phyloP scores from a whole-genome alignment of 2,113 vertebrate genomes.

The Otis tarda region DNA sequence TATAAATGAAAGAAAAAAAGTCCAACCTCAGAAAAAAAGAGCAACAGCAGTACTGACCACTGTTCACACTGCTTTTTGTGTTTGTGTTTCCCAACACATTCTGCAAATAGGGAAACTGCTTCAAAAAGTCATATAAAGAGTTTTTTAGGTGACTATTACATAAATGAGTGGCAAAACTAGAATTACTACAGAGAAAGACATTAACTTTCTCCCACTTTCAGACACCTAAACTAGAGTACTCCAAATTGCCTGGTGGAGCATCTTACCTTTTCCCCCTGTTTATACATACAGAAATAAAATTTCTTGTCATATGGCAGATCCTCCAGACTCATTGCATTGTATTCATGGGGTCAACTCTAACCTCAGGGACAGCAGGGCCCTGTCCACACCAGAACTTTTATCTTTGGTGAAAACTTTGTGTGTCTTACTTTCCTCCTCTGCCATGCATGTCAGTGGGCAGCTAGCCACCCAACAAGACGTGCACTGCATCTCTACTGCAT shows the following conservation, averaged over 20 bases:
- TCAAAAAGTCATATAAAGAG: not conserved
- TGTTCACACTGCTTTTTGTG: not conserved
- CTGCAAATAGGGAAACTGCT: not conserved
- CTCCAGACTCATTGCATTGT: not conserved
- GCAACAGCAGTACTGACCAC: not conserved
- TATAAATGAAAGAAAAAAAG: not conserved
- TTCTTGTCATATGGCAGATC: not conserved
- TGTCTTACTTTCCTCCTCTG: not conserved
- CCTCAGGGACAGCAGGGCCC: accelerated
- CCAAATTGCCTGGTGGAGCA: not conserved
- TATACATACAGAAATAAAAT: accelerated
- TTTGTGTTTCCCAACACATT: not conserved
- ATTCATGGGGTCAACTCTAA: not conserved
- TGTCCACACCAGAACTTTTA: not conserved
- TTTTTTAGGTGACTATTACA: not conserved
- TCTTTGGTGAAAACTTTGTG: not conserved
- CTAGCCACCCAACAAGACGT: not conserved
- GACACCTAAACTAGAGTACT: not conserved
- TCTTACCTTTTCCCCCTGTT: not conserved
- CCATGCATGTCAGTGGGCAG: not conserved
- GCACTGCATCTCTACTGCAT: not conserved
- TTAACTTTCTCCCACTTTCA: not conserved
- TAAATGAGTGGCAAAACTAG: not conserved
- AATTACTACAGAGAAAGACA: not conserved
- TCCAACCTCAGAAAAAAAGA: not conserved